A percentile compares a stretch with the other conserved stretches of the same genome.
These are phyloP conservation scores for Erpornis zantholeuca DNA, from an alignment of 2,113 vertebrate species.

Conservation along the genomic window DNA sequence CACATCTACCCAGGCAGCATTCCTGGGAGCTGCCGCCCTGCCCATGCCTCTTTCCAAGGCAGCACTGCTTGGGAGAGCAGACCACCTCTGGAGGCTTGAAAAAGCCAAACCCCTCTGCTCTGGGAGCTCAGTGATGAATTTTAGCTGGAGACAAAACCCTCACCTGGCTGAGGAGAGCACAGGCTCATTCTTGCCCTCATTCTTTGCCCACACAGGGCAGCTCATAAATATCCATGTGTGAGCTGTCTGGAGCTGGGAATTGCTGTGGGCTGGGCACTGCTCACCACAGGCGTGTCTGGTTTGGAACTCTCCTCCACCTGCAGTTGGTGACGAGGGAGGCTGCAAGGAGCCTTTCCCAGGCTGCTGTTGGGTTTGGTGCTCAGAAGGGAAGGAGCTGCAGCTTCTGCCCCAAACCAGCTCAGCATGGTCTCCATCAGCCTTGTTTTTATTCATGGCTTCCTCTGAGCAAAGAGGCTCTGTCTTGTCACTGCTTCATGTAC, in stretches of 20 bases:
- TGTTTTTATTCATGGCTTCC: background rate
- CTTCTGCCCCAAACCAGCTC: background rate
- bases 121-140: background rate
- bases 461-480: background rate
- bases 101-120: background rate
- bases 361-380: background rate
- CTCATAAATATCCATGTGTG: background rate
- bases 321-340: background rate
- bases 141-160: background rate
- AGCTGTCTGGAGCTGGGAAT: background rate
- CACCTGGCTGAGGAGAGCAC: background rate
- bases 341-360: background rate
- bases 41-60: background rate
- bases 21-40: background rate
- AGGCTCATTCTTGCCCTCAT: background rate
- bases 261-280: background rate
- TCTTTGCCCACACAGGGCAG: background rate
- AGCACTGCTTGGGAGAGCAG: background rate
- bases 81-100: background rate
- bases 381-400: background rate
- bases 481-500: background rate
- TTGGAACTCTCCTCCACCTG: fast-evolving
- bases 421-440: fast-evolving
- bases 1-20: fast-evolving
- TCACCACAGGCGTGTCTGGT: fast-evolving